Evolutionary conservation across 1,140 invertebrate species (phyloP), one percentile per base, ranked within the genome.

Genomic region (Calosoma granatense): DNA sequence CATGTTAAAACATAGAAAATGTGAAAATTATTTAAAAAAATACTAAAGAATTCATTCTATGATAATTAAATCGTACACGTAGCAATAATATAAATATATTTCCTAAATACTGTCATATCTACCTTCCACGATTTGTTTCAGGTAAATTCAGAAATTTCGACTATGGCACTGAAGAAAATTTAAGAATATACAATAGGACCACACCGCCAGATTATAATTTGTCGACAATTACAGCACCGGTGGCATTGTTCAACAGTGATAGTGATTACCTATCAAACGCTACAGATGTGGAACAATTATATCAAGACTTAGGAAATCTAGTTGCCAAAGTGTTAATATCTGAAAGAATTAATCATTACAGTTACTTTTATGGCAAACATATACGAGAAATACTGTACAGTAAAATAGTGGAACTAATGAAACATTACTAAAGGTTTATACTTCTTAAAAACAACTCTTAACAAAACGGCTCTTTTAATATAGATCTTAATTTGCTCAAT

Each of bases 201-300:
- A 68, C 60, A 20, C 79, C 82, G 17, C 81, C 82, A n/a, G 60
- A 71, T 14, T 85, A 85, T 64, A 70, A 81, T 56, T 61, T 86
- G 0, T 72, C 65, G n/a, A 78, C 80, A 41, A 77, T 87, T 1
- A 76, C 70, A 30, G 74, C 82, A 9, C 86, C 87, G 1, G 74
- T 85, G 1, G 81, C 79, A 41, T 68, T 89, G 17, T 82, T 84
- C 65, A 87, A 83, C 63, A 79, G 80, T 2, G 74, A 78, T 21
- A 86, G 88, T 58, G 89, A 91, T 69, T 83, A 79, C 6, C 26
- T 9, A 36, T 36, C 26, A 36, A 9, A 6, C 6, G 26, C 26
- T 6, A 36, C n/a, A 9, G 26, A 36, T 36, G 26, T n/a, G 6
- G 26, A 36, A n/a, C 26, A 36, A 36, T n/a, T 36, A n/a, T 36